phyloP scores from a whole-genome alignment of 2,797 vertebrate genomes.

The Enteromius viviparus region DNA sequence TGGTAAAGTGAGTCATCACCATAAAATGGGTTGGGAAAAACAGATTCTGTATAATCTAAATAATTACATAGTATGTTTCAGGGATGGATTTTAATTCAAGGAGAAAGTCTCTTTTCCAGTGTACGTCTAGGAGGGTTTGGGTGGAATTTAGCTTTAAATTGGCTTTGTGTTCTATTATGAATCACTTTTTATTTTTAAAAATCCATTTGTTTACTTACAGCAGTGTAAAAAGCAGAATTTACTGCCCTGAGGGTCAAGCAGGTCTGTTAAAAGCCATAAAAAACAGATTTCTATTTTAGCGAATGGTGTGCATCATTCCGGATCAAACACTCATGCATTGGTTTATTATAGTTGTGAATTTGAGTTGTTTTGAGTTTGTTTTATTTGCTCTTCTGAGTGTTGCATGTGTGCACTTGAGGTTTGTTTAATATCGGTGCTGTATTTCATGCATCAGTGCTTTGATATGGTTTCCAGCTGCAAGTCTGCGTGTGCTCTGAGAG shows the following conservation, averaged over 20 bases:
- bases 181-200: background rate
- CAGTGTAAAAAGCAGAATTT: background rate
- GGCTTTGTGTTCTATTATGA: background rate
- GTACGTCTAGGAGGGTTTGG: background rate
- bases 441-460: background rate
- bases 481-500: background rate
- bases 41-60: too few species aligned
- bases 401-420: background rate
- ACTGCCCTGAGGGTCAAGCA: background rate
- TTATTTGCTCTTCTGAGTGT: background rate
- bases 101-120: background rate
- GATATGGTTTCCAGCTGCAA: background rate
- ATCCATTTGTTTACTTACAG: background rate
- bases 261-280: background rate
- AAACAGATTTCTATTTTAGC: background rate
- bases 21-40: too few species aligned
- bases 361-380: background rate
- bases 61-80: too few species aligned
- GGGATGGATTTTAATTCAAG: background rate
- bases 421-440: background rate
- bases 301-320: background rate
- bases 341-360: background rate
- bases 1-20: too few species aligned
- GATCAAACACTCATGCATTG: background rate
- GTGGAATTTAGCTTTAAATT: background rate